A percentile compares a stretch with the other conserved stretches of the same genome.
These are phyloP conservation scores for Drosophila obscura DNA, from an alignment of 1,140 invertebrate species.

Conservation along the genomic window DNA sequence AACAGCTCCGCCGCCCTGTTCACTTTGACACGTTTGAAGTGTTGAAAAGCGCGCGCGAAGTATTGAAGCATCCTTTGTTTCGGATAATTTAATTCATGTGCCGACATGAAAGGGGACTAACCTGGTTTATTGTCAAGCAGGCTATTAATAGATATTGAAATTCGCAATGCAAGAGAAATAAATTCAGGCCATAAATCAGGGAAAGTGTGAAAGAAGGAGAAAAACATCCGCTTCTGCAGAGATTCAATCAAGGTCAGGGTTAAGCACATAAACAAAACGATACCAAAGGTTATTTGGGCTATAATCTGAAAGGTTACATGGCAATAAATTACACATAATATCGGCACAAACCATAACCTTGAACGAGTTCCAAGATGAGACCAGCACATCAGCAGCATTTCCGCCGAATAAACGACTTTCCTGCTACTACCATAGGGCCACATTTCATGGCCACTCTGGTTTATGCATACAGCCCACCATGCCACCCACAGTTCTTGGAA, in stretches of 20 bases:
- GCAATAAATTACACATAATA: not conserved
- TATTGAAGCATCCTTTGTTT: conserved; percentile 31
- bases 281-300: too few relatives aligned
- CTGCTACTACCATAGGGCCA: not conserved
- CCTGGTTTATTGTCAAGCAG: conserved; percentile 19
- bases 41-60: conserved; percentile 51
- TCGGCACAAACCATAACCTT: not conserved
- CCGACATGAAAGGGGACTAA: conserved; percentile 50
- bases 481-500: not conserved
- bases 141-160: conserved; percentile 47
- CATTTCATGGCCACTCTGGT: conserved; percentile 36
- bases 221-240: too few relatives aligned
- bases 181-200: not conserved
- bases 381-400: conserved; percentile 8
- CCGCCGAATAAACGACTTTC: conserved; percentile 1
- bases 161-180: conserved; percentile 5
- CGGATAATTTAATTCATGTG: conserved; percentile 44
- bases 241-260: too few relatives aligned
- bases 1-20: conserved; percentile 43
- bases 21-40: conserved; percentile 61
- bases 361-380: not conserved
- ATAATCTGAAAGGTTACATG: too few relatives aligned
- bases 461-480: conserved; percentile 17
- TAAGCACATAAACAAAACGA: too few relatives aligned
- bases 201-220: too few relatives aligned